These are phyloP conservation scores for Furcifer pardalis DNA, from an alignment of 2,797 vertebrate genomes.

Conservation along the genomic window DNA sequence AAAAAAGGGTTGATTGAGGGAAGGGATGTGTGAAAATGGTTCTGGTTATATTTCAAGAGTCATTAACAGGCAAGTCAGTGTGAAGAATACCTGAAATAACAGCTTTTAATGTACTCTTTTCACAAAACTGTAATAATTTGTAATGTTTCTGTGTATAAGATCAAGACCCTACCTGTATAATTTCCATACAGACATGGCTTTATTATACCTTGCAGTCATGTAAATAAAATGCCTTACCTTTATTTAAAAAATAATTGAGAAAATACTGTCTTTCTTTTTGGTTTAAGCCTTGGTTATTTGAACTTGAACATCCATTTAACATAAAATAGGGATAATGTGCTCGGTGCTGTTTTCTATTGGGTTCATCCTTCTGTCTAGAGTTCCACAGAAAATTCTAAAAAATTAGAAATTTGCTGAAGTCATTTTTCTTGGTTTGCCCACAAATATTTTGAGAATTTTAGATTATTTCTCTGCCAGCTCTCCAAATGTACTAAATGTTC, in stretches of 20 bases:
- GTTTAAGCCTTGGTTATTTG: constrained; percentile 13
- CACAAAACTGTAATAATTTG: constrained; percentile 13
- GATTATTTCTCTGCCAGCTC: background rate
- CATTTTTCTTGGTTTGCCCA: background rate
- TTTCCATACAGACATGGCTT: constrained; percentile 28
- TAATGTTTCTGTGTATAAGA: constrained; percentile 5
- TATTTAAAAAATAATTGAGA: constrained; percentile 5
- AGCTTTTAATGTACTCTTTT: constrained; percentile 7
- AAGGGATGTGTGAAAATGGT: background rate
- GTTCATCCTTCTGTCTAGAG: background rate
- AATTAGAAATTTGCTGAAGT: background rate
- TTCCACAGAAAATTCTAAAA: too few relatives aligned
- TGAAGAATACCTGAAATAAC: constrained; percentile 3
- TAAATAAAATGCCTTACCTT: constrained; percentile 50
- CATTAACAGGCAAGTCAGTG: background rate
- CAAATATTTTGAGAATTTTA: background rate
- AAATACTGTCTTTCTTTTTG: background rate
- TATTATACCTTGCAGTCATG: constrained; percentile 27
- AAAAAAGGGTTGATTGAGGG: background rate
- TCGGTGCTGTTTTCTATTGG: constrained; percentile 15
- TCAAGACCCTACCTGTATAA: constrained; percentile 19
- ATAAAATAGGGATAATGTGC: background rate
- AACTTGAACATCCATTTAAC: constrained; percentile 30
- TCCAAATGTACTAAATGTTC: too few relatives aligned
- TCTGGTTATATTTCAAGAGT: background rate